A percentile compares a stretch with the other conserved stretches of the same genome.
Conservation (phyloP, 2,888 invertebrate genomes). For the Dicranocentrus wangi region DNA sequence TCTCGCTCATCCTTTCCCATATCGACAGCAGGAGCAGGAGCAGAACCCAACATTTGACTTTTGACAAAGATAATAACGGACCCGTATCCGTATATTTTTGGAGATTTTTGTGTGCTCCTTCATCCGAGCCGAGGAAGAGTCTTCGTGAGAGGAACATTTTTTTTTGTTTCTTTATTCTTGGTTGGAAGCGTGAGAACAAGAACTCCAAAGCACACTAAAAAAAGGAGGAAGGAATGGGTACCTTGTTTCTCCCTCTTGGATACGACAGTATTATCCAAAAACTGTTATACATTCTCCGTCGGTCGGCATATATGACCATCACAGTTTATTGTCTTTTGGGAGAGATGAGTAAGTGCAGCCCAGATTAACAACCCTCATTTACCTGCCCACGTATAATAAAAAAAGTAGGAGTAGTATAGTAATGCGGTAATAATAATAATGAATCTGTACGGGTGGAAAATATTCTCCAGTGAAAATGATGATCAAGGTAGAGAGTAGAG, state of each 20-base stretch:
- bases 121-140: no score
- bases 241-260: no score
- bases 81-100: not conserved
- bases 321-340: constrained; percentile 26
- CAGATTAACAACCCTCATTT: constrained; percentile 27
- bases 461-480: constrained; percentile 13
- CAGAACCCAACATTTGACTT: not conserved
- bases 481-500: not conserved
- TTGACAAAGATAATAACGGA: not conserved
- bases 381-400: not conserved
- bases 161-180: not conserved
- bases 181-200: constrained; percentile 54
- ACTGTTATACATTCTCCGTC: not conserved
- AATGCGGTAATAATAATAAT: constrained; percentile 44
- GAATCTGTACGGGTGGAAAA: constrained; percentile 15
- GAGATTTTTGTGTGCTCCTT: no score
- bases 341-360: not conserved
- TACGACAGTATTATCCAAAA: not conserved
- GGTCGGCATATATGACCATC: not conserved
- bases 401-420: constrained; percentile 31
- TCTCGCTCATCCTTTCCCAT: not conserved
- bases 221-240: not conserved
- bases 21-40: no score
- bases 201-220: not conserved
- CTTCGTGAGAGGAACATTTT: not conserved